phyloP scores from a whole-genome alignment of 1,140 invertebrate genomes.

The Aphelenchoides avenae region DNA sequence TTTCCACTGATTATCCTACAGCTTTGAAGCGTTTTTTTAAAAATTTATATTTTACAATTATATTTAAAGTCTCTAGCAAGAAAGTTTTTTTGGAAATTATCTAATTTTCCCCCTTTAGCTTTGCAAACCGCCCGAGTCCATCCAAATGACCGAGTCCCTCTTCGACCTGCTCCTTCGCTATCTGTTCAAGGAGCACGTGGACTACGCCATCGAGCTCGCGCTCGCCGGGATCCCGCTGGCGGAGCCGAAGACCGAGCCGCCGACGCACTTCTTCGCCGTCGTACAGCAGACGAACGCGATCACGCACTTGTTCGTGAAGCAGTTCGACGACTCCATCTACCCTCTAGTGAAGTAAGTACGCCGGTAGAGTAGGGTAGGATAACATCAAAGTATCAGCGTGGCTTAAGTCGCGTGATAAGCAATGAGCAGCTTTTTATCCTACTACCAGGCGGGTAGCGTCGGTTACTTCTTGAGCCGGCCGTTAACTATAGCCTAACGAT shows the following conservation, averaged over 20 bases:
- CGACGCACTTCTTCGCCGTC: conserved; percentile 89
- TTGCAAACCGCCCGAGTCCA: conserved; percentile 74
- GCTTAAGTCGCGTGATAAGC: too few relatives aligned
- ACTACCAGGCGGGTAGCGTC: too few relatives aligned
- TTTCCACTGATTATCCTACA: too few relatives aligned
- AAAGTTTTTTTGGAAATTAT: too few relatives aligned
- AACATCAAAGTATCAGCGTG: background rate
- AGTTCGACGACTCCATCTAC: conserved; percentile 81
- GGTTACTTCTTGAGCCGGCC: too few relatives aligned
- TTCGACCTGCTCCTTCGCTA: conserved; percentile 81
- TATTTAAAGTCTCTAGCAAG: too few relatives aligned
- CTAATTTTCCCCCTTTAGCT: too few relatives aligned
- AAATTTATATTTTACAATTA: too few relatives aligned
- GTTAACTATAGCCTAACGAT: too few relatives aligned
- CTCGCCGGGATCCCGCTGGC: conserved; percentile 79
- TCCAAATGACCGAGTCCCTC: conserved; percentile 75
- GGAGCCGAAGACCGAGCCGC: conserved; percentile 74
- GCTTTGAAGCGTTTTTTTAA: too few relatives aligned
- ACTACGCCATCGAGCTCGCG: conserved; percentile 89
- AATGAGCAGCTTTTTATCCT: too few relatives aligned
- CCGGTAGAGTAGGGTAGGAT: background rate
- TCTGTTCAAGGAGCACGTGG: conserved; percentile 84
- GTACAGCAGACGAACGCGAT: conserved; percentile 90
- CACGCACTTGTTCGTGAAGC: conserved; percentile 88
- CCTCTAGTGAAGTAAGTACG: conserved; percentile 77